phyloP scores from a whole-genome alignment of 2,113 vertebrate genomes.

The Erinaceus europaeus region DNA sequence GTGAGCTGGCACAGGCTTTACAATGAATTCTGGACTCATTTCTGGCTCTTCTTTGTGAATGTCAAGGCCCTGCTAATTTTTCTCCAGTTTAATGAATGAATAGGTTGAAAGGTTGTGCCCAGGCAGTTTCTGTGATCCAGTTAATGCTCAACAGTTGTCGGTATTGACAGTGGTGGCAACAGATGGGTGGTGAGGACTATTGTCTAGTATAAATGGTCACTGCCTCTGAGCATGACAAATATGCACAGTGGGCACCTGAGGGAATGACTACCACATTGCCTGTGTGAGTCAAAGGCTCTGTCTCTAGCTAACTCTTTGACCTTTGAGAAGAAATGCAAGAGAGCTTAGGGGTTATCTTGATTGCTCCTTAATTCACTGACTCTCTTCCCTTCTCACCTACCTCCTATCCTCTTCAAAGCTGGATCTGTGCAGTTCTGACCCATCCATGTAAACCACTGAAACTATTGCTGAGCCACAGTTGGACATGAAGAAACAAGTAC shows the following conservation, averaged over 20 bases:
- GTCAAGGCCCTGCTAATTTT: slow-evolving; percentile 42
- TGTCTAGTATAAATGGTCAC: background rate
- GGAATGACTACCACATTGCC: background rate
- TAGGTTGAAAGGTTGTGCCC: background rate
- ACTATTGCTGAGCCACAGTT: background rate
- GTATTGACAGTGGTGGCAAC: background rate
- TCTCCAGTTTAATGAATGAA: slow-evolving; percentile 30
- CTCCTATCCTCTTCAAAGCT: slow-evolving; percentile 5
- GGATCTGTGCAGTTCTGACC: background rate
- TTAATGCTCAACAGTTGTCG: slow-evolving; percentile 23
- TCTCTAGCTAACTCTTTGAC: background rate
- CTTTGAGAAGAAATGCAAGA: background rate
- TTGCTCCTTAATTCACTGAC: background rate
- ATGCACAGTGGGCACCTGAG: background rate
- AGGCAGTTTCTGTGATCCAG: slow-evolving; percentile 16
- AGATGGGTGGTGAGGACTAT: background rate
- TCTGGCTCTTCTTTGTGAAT: slow-evolving; percentile 20
- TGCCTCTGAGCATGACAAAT: background rate
- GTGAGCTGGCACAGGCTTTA: background rate
- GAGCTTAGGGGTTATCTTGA: background rate
- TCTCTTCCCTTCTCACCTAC: background rate
- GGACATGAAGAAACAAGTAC: background rate
- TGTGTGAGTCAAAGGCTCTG: background rate
- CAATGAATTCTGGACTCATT: slow-evolving; percentile 38
- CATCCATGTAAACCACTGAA: background rate